Conservation (phyloP, 2,797 vertebrate species). For the Kryptolebias ocellatus region DNA sequence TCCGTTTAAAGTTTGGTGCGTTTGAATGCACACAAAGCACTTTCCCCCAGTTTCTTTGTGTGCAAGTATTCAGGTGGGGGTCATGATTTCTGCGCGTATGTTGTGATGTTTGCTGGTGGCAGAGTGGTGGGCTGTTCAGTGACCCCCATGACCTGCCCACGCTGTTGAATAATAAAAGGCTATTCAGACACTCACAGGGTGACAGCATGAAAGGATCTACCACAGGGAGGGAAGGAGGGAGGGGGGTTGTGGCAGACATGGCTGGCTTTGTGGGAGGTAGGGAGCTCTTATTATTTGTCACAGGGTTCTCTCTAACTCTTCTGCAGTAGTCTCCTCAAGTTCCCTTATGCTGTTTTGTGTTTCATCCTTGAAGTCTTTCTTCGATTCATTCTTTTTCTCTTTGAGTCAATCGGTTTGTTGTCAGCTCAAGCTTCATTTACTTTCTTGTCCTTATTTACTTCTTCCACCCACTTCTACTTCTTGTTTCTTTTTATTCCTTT, state of each 20-base stretch:
- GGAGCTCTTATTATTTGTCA: slow-evolving; percentile 68
- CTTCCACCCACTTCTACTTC: slow-evolving; percentile 41
- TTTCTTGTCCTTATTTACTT: slow-evolving; percentile 51
- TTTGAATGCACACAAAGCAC: slow-evolving; percentile 28
- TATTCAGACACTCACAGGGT: slow-evolving; percentile 71
- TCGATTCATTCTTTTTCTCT: slow-evolving; percentile 18
- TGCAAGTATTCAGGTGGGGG: slow-evolving; percentile 26
- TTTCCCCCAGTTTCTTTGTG: slow-evolving; percentile 10
- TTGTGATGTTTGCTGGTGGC: slow-evolving; percentile 74
- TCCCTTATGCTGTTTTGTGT: slow-evolving; percentile 39
- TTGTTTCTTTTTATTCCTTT: slow-evolving; percentile 14
- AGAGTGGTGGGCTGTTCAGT: slow-evolving; percentile 57
- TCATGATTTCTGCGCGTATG: slow-evolving; percentile 40
- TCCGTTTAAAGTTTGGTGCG: neutral
- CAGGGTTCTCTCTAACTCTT: slow-evolving; percentile 43
- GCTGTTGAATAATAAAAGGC: slow-evolving; percentile 82
- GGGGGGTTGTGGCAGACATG: slow-evolving; percentile 43
- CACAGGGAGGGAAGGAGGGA: slow-evolving; percentile 11
- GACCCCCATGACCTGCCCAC: slow-evolving; percentile 70
- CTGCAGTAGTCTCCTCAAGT: slow-evolving; percentile 35
- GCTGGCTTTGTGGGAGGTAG: slow-evolving; percentile 79
- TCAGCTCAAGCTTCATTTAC: slow-evolving; percentile 56
- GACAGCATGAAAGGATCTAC: slow-evolving; percentile 78
- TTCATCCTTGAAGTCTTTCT: slow-evolving; percentile 41
- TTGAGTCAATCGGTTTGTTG: slow-evolving; percentile 55